Evolutionary conservation across 2,888 invertebrate genomes (phyloP), one percentile per base, ranked within the genome.

Genomic region (Plusia festucae): DNA sequence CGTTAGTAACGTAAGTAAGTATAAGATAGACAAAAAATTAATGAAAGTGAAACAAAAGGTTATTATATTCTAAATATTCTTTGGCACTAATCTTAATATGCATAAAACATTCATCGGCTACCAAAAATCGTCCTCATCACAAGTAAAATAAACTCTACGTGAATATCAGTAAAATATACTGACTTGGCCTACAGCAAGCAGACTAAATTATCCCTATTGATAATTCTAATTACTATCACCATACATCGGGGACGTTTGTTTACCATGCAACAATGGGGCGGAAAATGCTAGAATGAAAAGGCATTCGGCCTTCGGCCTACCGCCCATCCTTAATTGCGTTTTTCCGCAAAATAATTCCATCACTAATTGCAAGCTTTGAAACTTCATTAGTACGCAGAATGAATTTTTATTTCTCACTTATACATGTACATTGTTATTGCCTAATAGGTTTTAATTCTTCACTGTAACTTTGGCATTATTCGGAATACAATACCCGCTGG

Each of bases 351-450:
- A 83, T 81, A 77, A 84, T 76, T 75, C 79, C 72, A 69, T 71
- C 83, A 73, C 84, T 84, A 84, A 85, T 84, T 84, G 83, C 82
- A 74, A 65, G 81, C 79, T 81, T 85, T 76, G 79, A 76, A 83
- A 80, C 65, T 84, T 84, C 84, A 84, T 84, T 84, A 83, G 82
- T 74, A 80, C 71, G 79, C 70, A 69, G 69, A 77, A 73, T 81
- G 82, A 79, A 79, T 81, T 82, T 81, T 79, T 82, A 75, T 70
- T 80, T 74, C 68, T 68, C 20, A 24, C 49, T 53, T 67, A 67
- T 64, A 70, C 69, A 73, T 52, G 56, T 66, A 64, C 63, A 58
- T 57, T 56, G 24, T 24, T 3, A 58, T 34, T 66, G 52, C 63
- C 68, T 67, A 60, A 69, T 61, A 65, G 66, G 56, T 71, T 60